Conservation (phyloP, 2,888 invertebrate genomes). For the Molorchus minor region DNA sequence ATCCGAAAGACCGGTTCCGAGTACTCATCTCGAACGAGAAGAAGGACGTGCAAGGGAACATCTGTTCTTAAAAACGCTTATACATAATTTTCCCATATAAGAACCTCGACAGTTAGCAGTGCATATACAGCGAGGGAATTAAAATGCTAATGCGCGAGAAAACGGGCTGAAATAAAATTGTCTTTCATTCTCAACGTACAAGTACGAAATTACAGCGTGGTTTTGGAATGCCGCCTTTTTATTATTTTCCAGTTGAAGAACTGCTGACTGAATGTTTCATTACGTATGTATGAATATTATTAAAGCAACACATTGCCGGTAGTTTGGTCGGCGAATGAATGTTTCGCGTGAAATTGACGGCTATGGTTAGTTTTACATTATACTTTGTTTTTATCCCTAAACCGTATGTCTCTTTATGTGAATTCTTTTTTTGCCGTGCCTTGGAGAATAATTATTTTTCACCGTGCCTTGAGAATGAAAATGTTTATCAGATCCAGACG, state of each 20-base stretch:
- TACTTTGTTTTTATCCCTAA: too few species aligned
- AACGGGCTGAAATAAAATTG: conserved; percentile 49
- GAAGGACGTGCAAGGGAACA: conserved; percentile 41
- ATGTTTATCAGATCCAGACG: too few species aligned
- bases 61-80: conserved; percentile 47
- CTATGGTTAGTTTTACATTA: too few species aligned
- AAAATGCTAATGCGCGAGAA: conserved; percentile 54
- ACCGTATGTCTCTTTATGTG: too few species aligned
- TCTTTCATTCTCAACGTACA: conserved; percentile 38
- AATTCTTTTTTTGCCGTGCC: too few species aligned
- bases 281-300: too few species aligned
- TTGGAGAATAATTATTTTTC: too few species aligned
- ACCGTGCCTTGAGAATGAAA: too few species aligned
- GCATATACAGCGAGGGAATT: conserved; percentile 47
- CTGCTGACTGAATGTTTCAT: too few species aligned
- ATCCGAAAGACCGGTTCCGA: conserved; percentile 18
- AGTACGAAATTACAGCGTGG: conserved; percentile 26
- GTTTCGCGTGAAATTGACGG: too few species aligned
- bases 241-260: neutral
- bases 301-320: too few species aligned
- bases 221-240: neutral
- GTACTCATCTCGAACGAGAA: conserved; percentile 18
- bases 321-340: too few species aligned
- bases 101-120: conserved; percentile 48
- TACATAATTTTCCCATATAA: conserved; percentile 49